Base-by-base conservation (phyloP, 2,888 invertebrate genomes). In the Anticlea derivata region DNA sequence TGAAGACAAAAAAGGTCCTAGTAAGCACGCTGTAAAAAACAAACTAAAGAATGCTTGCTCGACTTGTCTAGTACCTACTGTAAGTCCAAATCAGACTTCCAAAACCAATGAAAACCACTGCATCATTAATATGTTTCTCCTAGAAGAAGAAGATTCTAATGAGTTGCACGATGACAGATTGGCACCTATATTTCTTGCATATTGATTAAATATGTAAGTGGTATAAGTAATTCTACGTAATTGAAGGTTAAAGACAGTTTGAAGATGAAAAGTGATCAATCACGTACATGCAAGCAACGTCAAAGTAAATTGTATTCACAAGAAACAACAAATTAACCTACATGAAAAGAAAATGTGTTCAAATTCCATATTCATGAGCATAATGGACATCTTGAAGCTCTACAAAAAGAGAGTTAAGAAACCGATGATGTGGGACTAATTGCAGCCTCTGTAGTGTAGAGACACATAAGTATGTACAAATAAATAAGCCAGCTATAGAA, bases 181-280 rank as follows among this genome's bases (percentile, higher is more conserved):
- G 29, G n/a, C n/a, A n/a, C n/a, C n/a, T n/a, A n/a, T 29, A 24
- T 38, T 38, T 30, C 38, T 38, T 24, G 23, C 38, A 26, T 11
- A 26, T 23, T 39, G 22, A 22, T 17, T 17, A 17, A 17, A 17
- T 17, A 17, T 2, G 5, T 7, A 8, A 8, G 4, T n/a, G n/a
- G n/a, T n/a, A n/a, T n/a, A n/a, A n/a, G n/a, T n/a, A n/a, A n/a
- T n/a, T 11, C 29, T 29, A 29, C 10, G 23, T 22, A 51, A 45
- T 46, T 30, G 30, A 12, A 13, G 22, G 33, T 27, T 6, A 47
- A 4, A 29, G 34, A 40, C 48, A 40, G 34, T 44, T 47, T 40
- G 11, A 24, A 52, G 47, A 38, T 48, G 52, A 44, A 41, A 44
- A 53, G 50, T 50, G 57, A 51, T 59, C 58, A 63, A 53, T 48